Conservation (phyloP, 2,888 invertebrate species). For the Andrena bicolor region DNA sequence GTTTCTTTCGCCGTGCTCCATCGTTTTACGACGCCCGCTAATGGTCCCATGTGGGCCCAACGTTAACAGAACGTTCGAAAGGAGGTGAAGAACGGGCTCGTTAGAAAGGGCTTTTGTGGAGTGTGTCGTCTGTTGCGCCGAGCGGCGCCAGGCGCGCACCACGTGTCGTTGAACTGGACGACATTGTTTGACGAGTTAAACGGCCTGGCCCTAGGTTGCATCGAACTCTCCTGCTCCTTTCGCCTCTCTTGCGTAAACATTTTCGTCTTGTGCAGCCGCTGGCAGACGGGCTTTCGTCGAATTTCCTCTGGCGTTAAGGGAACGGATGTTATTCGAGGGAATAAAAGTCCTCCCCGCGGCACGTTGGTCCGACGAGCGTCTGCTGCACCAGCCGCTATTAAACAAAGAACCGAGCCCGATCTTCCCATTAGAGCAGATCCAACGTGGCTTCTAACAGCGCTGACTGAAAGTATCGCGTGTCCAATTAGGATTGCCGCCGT, state of each 20-base stretch:
- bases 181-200: conserved; percentile 69
- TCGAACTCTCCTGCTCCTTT: conserved; percentile 34
- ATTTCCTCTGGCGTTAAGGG: conserved; percentile 21
- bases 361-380: conserved; percentile 11
- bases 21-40: conserved; percentile 39
- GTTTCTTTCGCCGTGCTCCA: conserved; percentile 4
- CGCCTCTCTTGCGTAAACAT: conserved; percentile 68
- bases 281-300: conserved; percentile 34
- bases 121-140: conserved; percentile 52
- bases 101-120: conserved; percentile 55
- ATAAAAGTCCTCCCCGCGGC: conserved; percentile 43
- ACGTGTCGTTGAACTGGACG: conserved; percentile 70
- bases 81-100: conserved; percentile 44
- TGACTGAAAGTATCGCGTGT: no score
- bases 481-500: no score
- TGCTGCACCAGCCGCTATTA: conserved; percentile 15
- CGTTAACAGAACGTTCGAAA: conserved; percentile 25
- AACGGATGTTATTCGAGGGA: conserved; percentile 57
- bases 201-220: conserved; percentile 48
- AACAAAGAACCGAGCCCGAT: conserved; percentile 35
- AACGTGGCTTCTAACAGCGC: no score
- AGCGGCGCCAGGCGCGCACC: conserved; percentile 53
- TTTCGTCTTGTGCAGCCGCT: conserved; percentile 49
- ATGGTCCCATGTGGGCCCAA: conserved; percentile 23
- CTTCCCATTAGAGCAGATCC: not conserved